These are phyloP conservation scores for Hypocryptadius cinnamomeus DNA, from an alignment of 2,113 vertebrate genomes.

Conservation along the genomic window DNA sequence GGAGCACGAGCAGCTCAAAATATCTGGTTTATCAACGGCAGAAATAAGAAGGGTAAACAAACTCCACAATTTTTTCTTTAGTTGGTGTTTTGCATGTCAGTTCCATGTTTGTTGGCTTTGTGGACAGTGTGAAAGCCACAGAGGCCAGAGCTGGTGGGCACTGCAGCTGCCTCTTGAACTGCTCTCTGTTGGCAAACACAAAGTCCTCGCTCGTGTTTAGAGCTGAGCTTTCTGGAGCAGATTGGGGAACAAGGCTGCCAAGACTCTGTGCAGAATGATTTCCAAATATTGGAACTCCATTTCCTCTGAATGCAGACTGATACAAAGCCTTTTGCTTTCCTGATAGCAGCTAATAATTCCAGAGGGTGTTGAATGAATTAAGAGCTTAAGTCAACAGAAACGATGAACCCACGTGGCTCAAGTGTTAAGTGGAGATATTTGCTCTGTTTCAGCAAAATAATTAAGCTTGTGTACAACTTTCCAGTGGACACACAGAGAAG, in stretches of 20 bases:
- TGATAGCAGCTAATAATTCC: neutral
- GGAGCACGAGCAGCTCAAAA: constrained; percentile 91
- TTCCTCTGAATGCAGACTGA: neutral
- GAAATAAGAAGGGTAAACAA: constrained; percentile 91
- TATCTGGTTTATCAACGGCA: constrained; percentile 89
- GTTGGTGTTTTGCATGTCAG: neutral
- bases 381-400: neutral
- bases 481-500: neutral
- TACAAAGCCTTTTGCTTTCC: neutral
- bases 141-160: neutral
- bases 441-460: neutral
- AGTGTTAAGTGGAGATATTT: neutral
- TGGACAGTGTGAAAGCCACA: neutral
- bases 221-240: constrained; percentile 9
- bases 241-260: neutral
- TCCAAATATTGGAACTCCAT: constrained; percentile 1
- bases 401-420: neutral
- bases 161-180: neutral
- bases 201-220: neutral
- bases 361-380: neutral
- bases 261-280: neutral
- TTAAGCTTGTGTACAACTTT: neutral
- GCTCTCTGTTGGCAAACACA: constrained; percentile 17
- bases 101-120: neutral
- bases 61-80: neutral